phyloP scores from a whole-genome alignment of 2,797 vertebrate genomes.

The Fratercula arctica region DNA sequence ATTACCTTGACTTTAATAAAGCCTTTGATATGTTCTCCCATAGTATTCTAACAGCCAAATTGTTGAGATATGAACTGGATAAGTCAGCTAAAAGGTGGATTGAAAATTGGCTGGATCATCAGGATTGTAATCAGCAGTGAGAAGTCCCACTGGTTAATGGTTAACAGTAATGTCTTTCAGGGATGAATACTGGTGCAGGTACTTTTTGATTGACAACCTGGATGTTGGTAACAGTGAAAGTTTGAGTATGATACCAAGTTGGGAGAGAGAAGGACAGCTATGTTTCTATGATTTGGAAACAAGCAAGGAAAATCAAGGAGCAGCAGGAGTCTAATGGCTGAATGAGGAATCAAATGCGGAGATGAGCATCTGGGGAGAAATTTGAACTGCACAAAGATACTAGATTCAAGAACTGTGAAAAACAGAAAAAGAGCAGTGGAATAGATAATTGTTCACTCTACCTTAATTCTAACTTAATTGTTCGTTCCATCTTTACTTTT shows the following conservation, averaged over 20 bases:
- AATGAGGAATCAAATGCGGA: not conserved
- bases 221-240: not conserved
- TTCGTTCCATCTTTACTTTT: not conserved
- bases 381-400: not conserved
- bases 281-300: not conserved
- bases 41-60: not conserved
- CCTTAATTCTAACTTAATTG: not conserved
- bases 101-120: not conserved
- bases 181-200: not conserved
- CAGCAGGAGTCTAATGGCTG: slow-evolving; percentile 12
- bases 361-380: not conserved
- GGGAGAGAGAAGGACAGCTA: not conserved
- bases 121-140: not conserved
- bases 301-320: not conserved
- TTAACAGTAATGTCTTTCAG: fast-evolving
- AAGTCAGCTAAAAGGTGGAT: not conserved
- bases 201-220: not conserved
- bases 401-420: not conserved
- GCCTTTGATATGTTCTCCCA: not conserved
- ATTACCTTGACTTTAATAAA: not conserved
- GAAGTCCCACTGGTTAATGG: not conserved
- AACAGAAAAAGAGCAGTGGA: not conserved
- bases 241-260: not conserved
- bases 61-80: not conserved
- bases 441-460: not conserved